phyloP scores from a whole-genome alignment of 2,113 vertebrate species.

The Galbula dea region DNA sequence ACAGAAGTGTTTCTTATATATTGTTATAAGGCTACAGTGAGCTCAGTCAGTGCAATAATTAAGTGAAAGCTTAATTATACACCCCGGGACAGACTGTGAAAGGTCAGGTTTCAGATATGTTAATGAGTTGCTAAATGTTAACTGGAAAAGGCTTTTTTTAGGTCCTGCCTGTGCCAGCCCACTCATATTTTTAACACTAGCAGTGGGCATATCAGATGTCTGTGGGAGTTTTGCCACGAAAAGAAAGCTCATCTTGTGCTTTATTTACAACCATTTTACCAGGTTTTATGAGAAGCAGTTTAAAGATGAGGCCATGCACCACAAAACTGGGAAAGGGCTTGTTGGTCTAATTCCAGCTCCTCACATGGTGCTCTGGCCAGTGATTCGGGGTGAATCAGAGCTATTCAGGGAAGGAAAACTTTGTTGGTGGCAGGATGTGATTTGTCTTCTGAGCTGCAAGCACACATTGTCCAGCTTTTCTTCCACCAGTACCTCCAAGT shows the following conservation, averaged over 20 bases:
- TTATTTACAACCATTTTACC: neutral
- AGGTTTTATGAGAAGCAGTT: neutral
- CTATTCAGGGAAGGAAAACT: rapidly evolving
- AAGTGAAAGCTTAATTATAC: conserved; percentile 7
- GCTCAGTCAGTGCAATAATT: neutral
- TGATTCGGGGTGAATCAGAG: neutral
- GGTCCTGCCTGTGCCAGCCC: neutral
- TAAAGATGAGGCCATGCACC: neutral
- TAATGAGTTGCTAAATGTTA: conserved; percentile 40
- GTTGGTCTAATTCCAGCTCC: neutral
- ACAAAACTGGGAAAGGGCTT: neutral
- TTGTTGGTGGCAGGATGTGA: rapidly evolving
- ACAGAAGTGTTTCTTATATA: neutral
- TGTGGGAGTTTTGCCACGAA: neutral
- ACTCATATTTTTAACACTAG: neutral
- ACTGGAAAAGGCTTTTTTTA: neutral
- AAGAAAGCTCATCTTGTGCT: neutral
- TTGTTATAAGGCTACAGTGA: neutral
- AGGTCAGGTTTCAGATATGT: conserved; percentile 22
- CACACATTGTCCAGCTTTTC: too few species aligned
- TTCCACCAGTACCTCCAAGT: too few species aligned
- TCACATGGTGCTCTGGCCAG: neutral
- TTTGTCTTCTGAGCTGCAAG: too few species aligned
- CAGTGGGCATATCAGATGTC: neutral
- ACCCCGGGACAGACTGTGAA: neutral